Percentiles rank a stretch among this genome's conserved stretches.
phyloP scores from a whole-genome alignment of 2,888 invertebrate genomes.

The Oligia strigilis region DNA sequence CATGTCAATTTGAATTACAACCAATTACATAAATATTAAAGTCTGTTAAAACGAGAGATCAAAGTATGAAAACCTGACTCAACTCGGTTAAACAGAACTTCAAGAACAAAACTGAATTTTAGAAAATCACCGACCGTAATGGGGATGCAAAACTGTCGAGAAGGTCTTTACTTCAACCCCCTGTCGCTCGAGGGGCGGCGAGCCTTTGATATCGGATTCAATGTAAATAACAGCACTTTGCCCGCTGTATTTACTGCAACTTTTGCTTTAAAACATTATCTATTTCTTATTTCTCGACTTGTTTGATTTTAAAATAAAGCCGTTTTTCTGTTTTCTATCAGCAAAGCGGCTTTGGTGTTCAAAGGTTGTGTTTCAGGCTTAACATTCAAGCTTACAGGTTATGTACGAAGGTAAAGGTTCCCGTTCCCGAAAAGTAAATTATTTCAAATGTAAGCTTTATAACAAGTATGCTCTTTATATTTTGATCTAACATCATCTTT shows the following conservation, averaged over 20 bases:
- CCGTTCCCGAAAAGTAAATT: neutral
- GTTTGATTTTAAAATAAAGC: constrained; percentile 18
- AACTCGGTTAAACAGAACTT: neutral
- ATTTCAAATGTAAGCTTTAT: neutral
- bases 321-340: neutral
- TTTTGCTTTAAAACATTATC: constrained; percentile 23
- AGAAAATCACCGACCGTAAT: constrained; percentile 33
- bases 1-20: neutral
- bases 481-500: neutral
- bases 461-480: neutral
- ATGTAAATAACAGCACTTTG: constrained; percentile 61
- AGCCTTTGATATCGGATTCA: constrained; percentile 62
- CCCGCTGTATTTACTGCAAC: constrained; percentile 33
- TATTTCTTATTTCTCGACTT: constrained; percentile 21
- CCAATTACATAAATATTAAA: neutral
- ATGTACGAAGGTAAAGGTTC: neutral
- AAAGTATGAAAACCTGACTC: neutral
- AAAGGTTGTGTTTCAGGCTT: neutral
- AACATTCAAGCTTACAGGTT: neutral
- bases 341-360: neutral
- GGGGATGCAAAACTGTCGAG: constrained; percentile 42
- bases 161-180: constrained; percentile 26
- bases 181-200: constrained; percentile 24
- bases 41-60: constrained; percentile 1
- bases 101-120: constrained; percentile 28